Conservation (phyloP, 1,140 invertebrate genomes). For the Drosophila biarmipes region DNA sequence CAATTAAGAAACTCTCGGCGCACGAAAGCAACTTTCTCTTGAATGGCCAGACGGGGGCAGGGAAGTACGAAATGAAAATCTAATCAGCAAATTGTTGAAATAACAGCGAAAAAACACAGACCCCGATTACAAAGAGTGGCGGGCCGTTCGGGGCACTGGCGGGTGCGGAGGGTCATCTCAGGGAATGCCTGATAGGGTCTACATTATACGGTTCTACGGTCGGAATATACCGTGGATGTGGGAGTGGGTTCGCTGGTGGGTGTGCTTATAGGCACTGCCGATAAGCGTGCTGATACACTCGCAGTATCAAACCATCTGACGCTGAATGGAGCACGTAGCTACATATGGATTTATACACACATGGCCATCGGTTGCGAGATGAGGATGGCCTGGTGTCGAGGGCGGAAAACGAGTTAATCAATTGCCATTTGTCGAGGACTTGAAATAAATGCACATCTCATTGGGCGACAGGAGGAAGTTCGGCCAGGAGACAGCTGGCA, state of each 20-base stretch:
- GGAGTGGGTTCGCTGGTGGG: constrained; percentile 3
- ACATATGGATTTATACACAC: constrained; percentile 8
- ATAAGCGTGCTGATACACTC: constrained; percentile 31
- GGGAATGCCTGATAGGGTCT: constrained; percentile 20
- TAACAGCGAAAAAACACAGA: constrained; percentile 68
- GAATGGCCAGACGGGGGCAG: constrained; percentile 1
- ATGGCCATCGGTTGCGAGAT: constrained; percentile 2
- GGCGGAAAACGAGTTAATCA: constrained; percentile 55
- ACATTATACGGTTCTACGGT: background rate
- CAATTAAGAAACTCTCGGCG: constrained; percentile 55
- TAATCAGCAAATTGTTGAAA: constrained; percentile 80
- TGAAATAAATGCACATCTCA: constrained; percentile 53
- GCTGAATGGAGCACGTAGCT: constrained; percentile 33
- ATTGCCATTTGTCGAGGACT: constrained; percentile 48
- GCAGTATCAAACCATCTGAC: constrained; percentile 21
- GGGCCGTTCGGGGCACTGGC: constrained; percentile 1
- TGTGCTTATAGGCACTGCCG: constrained; percentile 33
- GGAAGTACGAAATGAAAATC: constrained; percentile 58
- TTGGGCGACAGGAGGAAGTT: constrained; percentile 44
- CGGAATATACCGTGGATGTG: background rate
- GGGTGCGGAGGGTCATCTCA: constrained; percentile 15
- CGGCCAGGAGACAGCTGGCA: constrained; percentile 16
- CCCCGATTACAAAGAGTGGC: constrained; percentile 17
- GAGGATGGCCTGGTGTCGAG: background rate
- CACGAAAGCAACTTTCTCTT: constrained; percentile 39